phyloP scores from a whole-genome alignment of 2,888 invertebrate species.

The Chydorus sphaericus region DNA sequence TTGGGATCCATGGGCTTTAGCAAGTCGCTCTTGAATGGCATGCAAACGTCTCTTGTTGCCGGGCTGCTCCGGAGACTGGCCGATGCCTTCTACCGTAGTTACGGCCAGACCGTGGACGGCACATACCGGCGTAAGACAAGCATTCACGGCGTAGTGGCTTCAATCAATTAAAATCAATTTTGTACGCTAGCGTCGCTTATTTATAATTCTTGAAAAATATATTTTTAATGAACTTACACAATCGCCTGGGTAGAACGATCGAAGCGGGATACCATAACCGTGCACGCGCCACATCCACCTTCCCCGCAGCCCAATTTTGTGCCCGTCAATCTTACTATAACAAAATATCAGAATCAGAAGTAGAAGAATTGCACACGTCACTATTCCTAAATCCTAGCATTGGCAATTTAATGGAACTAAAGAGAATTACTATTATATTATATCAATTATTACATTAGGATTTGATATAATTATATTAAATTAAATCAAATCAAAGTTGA shows the following conservation, averaged over 20 bases:
- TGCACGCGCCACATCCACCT: slow-evolving; percentile 90
- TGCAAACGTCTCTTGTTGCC: slow-evolving; percentile 38
- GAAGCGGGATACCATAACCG: slow-evolving; percentile 74
- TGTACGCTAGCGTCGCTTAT: no score
- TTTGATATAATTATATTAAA: no score
- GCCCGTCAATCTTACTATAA: slow-evolving; percentile 67
- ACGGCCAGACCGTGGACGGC: slow-evolving; percentile 75
- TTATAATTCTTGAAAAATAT: no score
- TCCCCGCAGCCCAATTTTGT: slow-evolving; percentile 88
- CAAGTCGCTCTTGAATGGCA: slow-evolving; percentile 46
- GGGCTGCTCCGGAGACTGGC: slow-evolving; percentile 30
- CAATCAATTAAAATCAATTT: no score
- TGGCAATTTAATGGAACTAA: no score
- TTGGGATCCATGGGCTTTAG: slow-evolving; percentile 82
- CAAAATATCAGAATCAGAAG: no score
- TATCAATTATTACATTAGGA: no score
- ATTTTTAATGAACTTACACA: slow-evolving; percentile 28
- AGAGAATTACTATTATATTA: no score
- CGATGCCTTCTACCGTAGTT: slow-evolving; percentile 87
- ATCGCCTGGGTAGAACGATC: slow-evolving; percentile 39
- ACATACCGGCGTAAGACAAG: slow-evolving; percentile 76
- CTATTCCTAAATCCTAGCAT: no score
- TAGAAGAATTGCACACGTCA: no score
- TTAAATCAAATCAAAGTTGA: no score
- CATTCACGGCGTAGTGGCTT: slow-evolving; percentile 71